These are phyloP conservation scores for Acholoe squamosa DNA, from an alignment of 2,888 invertebrate genomes.

Conservation along the genomic window DNA sequence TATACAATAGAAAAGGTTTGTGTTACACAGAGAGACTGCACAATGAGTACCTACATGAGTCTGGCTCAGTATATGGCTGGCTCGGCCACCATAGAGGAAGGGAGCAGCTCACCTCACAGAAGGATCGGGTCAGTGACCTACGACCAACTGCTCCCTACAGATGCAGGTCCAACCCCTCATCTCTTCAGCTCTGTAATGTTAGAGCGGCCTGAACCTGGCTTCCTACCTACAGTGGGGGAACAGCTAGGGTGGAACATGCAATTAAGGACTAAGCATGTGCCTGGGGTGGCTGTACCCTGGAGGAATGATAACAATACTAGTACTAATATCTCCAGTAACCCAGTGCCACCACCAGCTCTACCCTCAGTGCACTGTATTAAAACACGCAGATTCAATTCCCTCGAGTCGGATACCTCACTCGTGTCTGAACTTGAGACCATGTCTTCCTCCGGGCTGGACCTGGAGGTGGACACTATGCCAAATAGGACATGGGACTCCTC, in stretches of 20 bases:
- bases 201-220: not conserved
- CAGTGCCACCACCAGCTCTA: not conserved
- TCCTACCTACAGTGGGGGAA: not conserved
- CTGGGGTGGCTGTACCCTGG: not conserved
- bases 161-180: not conserved
- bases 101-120: not conserved
- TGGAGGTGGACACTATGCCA: not conserved
- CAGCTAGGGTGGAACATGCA: not conserved
- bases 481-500: no score
- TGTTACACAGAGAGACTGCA: not conserved
- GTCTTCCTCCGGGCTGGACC: not conserved
- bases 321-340: no score
- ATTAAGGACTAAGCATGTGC: not conserved
- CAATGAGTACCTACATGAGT: conserved; percentile 31
- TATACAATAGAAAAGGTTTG: not conserved
- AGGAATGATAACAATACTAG: no score
- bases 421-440: not conserved
- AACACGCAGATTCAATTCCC: not conserved
- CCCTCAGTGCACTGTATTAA: not conserved
- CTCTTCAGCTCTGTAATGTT: conserved; percentile 30
- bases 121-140: conserved; percentile 39
- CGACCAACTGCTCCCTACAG: conserved; percentile 19
- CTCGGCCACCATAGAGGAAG: not conserved
- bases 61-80: conserved; percentile 45
- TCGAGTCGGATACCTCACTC: conserved; percentile 40